Percentiles rank a stretch among this genome's conserved stretches.
phyloP scores from a whole-genome alignment of 2,888 invertebrate species.

The Stictocephala bisonia region DNA sequence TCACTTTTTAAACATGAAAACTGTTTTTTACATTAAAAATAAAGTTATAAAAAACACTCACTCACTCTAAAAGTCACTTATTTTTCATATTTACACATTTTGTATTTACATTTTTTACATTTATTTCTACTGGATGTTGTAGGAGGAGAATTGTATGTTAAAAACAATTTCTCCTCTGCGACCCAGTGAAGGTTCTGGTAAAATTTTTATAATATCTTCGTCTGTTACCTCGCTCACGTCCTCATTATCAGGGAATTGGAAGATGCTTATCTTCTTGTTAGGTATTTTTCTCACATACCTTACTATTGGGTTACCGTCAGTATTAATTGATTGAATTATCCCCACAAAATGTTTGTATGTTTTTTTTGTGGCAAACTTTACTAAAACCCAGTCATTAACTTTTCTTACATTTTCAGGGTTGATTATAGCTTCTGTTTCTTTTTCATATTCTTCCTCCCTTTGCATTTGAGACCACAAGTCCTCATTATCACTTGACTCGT shows the following conservation, averaged over 20 bases:
- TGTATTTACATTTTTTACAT: not conserved
- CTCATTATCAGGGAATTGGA: constrained; percentile 30
- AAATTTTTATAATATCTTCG: constrained; percentile 16
- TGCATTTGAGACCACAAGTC: not conserved
- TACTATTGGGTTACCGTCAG: constrained; percentile 14
- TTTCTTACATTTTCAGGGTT: not conserved
- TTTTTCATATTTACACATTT: not conserved
- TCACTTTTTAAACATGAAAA: too few species aligned
- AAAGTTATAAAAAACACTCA: too few species aligned
- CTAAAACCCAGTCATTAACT: constrained; percentile 18
- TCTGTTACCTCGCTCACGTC: constrained; percentile 1
- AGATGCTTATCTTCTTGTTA: constrained; percentile 10
- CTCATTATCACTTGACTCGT: constrained; percentile 3
- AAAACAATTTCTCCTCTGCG: constrained; percentile 35
- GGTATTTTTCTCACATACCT: constrained; percentile 11
- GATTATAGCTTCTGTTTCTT: constrained; percentile 18
- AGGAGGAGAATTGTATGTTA: constrained; percentile 28
- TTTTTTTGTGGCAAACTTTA: not conserved
- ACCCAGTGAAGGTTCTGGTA: constrained; percentile 26
- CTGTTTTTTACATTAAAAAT: too few species aligned
- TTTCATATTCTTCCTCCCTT: not conserved
- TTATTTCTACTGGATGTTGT: constrained; percentile 9
- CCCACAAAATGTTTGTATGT: constrained; percentile 12
- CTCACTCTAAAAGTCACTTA: not conserved
- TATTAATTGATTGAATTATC: not conserved